These are phyloP conservation scores for Aphaenogaster floridana DNA, from an alignment of 1,140 invertebrate species.

Conservation along the genomic window DNA sequence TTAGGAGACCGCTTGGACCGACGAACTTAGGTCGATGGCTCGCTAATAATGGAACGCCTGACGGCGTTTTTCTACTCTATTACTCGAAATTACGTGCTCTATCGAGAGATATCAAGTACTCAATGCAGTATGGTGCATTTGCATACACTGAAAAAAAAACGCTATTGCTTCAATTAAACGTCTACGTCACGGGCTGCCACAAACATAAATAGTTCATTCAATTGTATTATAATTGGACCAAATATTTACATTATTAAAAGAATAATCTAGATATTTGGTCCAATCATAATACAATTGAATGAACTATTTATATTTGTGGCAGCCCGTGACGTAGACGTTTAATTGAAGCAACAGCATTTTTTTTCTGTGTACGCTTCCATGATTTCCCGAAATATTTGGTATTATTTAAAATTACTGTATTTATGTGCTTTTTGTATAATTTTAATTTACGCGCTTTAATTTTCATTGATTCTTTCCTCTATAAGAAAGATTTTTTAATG, in stretches of 20 bases:
- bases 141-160: too few species aligned
- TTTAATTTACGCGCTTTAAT: not conserved
- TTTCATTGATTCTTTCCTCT: not conserved
- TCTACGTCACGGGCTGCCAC: too few species aligned
- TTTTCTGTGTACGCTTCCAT: not conserved
- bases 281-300: too few species aligned
- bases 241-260: too few species aligned
- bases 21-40: not conserved
- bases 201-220: too few species aligned
- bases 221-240: too few species aligned
- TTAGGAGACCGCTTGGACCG: conserved; percentile 8
- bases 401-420: not conserved
- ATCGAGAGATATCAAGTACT: not conserved
- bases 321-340: too few species aligned
- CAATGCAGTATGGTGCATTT: not conserved
- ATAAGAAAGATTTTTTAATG: not conserved
- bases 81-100: not conserved
- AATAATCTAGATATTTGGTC: too few species aligned
- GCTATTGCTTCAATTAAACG: too few species aligned
- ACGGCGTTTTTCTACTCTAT: not conserved
- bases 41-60: not conserved
- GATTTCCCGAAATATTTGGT: not conserved
- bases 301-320: too few species aligned
- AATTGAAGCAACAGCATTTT: too few species aligned
- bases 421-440: not conserved